Percentiles rank a stretch among this genome's conserved stretches.
Conservation (phyloP, 2,113 vertebrate species). For the Cichladusa arquata region DNA sequence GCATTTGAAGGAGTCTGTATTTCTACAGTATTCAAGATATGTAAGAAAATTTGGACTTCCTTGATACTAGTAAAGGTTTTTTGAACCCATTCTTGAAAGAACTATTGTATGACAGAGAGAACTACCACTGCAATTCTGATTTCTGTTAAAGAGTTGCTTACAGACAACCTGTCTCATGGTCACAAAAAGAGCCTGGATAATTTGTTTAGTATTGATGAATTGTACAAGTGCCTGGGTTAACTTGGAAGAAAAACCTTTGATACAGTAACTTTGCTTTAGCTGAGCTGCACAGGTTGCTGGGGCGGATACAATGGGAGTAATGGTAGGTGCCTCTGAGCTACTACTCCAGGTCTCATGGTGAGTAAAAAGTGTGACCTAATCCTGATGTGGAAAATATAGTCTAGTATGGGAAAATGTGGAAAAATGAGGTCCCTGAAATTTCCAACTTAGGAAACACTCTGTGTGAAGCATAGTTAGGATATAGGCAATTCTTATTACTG, state of each 20-base stretch:
- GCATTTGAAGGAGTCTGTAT: background rate
- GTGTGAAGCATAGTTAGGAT: background rate
- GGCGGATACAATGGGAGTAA: background rate
- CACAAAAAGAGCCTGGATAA: background rate
- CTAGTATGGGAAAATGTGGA: background rate
- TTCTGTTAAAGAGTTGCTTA: background rate
- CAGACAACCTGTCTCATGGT: background rate
- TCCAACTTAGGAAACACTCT: background rate
- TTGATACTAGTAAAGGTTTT: background rate
- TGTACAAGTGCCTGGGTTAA: background rate
- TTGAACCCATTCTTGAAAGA: background rate
- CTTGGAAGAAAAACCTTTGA: background rate
- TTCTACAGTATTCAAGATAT: background rate
- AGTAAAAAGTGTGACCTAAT: background rate
- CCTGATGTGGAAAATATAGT: background rate
- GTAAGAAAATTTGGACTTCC: background rate
- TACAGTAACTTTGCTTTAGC: background rate
- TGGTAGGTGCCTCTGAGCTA: background rate
- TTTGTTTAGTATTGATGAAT: background rate
- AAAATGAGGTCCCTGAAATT: background rate
- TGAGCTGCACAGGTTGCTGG: background rate
- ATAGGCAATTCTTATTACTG: background rate
- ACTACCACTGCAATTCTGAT: background rate
- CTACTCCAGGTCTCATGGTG: background rate
- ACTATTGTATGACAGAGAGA: background rate